Evolutionary conservation across 2,113 vertebrate species (phyloP), one percentile per base, ranked within the genome.

Genomic region (Calcarius ornatus): DNA sequence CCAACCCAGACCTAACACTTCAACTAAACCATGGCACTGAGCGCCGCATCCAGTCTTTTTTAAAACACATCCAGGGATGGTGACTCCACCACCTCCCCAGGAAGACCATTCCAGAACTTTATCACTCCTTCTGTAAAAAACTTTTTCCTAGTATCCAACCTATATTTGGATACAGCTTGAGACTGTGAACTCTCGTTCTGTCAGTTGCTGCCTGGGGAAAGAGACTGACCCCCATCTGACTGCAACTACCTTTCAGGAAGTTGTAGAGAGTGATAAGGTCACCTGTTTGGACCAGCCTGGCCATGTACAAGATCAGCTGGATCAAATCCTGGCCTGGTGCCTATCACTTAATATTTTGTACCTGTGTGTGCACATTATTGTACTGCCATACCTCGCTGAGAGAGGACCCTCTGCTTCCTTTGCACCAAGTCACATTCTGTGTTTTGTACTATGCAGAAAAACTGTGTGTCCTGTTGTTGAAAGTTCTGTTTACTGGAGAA

Each of bases 301-400:
- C 69, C 28, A 15, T 10, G 9, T 47, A 42, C 25, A 51, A 1
- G 3, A 53, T 40, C 25, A 53, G 12, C 21, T 50, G 56, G 28
- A 79, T 30, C 0, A 0, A 70, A 65, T 48, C 59, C 11, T 65
- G 27, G 25, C 21, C 27, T 73, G 81, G 31, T 83, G 54, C 31
- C 42, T 54, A 6, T 51, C 63, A 76, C 23, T 11, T n/a, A 45
- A 30, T 16, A 27, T 43, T 78, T 59, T 75, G 51, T 45, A 42
- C 6, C 20, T 60, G 20, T 17, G 24, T 47, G 27, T 43, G 31
- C 19, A 48, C 12, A 5, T 25, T 66, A 14, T 27, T 43, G 12
- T 33, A 5, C 19, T 38, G 15, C 37, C 11, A 12, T 35, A 61
- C 5, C 18, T 73, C 0, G 0, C 71, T 69, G 63, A 33, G 53